Percentiles rank a stretch among this genome's conserved stretches.
Conservation (phyloP, 2,888 invertebrate species). For the Ophonus ardosiacus region DNA sequence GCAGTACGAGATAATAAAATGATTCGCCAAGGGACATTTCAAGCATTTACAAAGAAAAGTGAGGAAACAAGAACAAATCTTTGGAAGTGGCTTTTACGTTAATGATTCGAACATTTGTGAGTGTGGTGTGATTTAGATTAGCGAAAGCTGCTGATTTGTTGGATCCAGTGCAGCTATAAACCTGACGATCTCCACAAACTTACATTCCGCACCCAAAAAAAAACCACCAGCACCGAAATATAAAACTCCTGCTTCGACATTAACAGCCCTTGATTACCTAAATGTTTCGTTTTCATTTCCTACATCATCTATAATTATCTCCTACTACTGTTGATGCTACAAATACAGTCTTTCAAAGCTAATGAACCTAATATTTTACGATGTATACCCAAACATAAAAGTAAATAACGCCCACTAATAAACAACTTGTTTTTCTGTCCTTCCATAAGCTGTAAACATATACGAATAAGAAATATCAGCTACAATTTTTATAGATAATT, state of each 20-base stretch:
- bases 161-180: constrained; percentile 16
- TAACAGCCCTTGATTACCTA: constrained; percentile 25
- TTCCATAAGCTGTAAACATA: background rate
- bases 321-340: background rate
- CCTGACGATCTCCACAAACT: constrained; percentile 28
- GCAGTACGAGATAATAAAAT: constrained; percentile 25
- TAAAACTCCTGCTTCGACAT: constrained; percentile 27
- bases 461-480: too few species aligned
- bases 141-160: constrained; percentile 43
- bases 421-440: background rate
- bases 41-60: constrained; percentile 25
- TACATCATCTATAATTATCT: constrained; percentile 21
- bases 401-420: background rate
- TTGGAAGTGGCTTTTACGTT: constrained; percentile 51
- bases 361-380: background rate
- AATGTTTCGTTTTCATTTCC: constrained; percentile 39
- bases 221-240: constrained; percentile 14
- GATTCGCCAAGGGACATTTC: constrained; percentile 44
- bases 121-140: constrained; percentile 53
- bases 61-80: constrained; percentile 49
- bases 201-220: constrained; percentile 8
- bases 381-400: background rate
- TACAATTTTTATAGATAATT: too few species aligned
- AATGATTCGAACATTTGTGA: constrained; percentile 47
- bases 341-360: background rate